Evolutionary conservation across 2,888 invertebrate genomes (phyloP).

Genomic region (Diplazon laetatorius): DNA sequence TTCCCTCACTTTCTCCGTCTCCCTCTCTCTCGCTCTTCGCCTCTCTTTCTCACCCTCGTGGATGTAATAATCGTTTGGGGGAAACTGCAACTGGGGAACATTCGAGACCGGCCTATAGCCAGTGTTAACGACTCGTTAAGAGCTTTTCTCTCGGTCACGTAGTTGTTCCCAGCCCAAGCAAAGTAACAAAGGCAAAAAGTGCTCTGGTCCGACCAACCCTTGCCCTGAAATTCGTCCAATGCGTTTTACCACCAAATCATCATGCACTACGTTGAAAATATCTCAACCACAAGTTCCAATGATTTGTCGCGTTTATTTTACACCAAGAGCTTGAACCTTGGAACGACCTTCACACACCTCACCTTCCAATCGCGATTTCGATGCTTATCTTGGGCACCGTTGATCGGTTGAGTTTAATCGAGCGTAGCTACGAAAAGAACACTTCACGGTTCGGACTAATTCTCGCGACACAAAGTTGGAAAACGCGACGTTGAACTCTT

Average conservation of each 20-base stretch:
- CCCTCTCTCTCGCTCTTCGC: background rate
- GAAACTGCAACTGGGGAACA: slow-evolving; percentile 25
- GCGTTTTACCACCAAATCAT: background rate
- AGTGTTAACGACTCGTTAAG: slow-evolving; percentile 57
- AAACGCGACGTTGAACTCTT: slow-evolving; percentile 30
- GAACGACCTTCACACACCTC: background rate
- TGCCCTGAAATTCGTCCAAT: background rate
- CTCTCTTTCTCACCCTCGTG: slow-evolving; percentile 1
- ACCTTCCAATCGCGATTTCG: slow-evolving; percentile 27
- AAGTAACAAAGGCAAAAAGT: slow-evolving; percentile 2
- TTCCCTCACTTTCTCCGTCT: background rate
- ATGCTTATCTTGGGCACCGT: slow-evolving; percentile 41
- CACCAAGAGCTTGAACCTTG: slow-evolving; percentile 2
- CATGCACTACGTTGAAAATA: background rate
- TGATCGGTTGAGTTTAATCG: slow-evolving; percentile 70
- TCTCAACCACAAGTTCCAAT: background rate
- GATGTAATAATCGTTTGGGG: slow-evolving; percentile 52
- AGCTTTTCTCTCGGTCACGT: slow-evolving; percentile 54
- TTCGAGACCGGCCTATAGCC: slow-evolving; percentile 18
- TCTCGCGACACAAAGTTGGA: background rate
- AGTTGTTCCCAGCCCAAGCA: slow-evolving; percentile 16
- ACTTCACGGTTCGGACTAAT: background rate
- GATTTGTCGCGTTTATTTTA: background rate
- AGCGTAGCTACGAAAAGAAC: slow-evolving; percentile 33
- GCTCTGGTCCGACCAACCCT: background rate